Base-by-base conservation (phyloP, 2,888 invertebrate species). In the Trypoxylon attenuatum region DNA sequence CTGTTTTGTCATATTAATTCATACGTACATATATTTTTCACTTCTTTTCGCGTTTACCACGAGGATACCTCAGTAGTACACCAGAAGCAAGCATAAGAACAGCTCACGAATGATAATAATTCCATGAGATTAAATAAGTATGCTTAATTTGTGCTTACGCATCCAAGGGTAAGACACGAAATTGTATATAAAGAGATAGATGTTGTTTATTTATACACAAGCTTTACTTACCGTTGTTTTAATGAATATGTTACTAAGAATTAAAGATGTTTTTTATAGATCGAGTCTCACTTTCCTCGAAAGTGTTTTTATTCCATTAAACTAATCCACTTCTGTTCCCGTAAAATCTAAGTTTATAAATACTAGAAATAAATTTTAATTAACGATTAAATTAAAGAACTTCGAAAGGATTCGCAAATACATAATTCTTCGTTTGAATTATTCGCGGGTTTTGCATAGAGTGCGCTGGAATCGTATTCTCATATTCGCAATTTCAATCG, bases 131-230 rank as follows among this genome's bases (percentile, higher is more conserved):
- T 33, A 33, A 1, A 13, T 13, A 13, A 33, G 5, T 13, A 10
- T 4, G 13, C 33, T 33, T 13, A 33, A n/a, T 3, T 33, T 13
- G 33, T 33, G 25, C 25, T 13, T 25, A n/a, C n/a, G n/a, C n/a
- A n/a, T n/a, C n/a, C n/a, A n/a, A n/a, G n/a, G n/a, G 15, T 46
- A 25, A 6, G 15, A 13, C n/a, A 16, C 21, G 19, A 33, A 49
- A 49, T 16, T 49, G 49, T 49, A 49, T 19, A 49, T 38, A 49
- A 49, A 19, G 19, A 29, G 21, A 19, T 49, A 49, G 29, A 49
- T 19, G 13, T 21, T 49, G 29, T 16, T 49, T 49, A 49, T 49
- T 46, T 46, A 46, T 46, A 25, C 23, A 23, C 45, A 25, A 46
- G 4, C n/a, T n/a, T 46, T 25, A 16, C 25, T 46, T n/a, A n/a